These are phyloP conservation scores for Genyomyrus donnyi DNA, from an alignment of 2,113 vertebrate genomes.

Conservation along the genomic window DNA sequence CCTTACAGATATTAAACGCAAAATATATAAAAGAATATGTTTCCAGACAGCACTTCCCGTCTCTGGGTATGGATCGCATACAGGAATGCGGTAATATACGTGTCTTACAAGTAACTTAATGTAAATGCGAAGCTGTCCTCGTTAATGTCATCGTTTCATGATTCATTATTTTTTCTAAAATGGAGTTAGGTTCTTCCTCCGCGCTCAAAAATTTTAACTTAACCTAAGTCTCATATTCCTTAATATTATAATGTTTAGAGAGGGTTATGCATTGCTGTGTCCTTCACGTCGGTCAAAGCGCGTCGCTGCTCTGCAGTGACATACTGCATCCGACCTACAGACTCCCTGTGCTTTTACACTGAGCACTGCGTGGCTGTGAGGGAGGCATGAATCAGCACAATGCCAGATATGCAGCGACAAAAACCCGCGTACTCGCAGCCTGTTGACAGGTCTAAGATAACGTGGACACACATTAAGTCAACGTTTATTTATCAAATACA, in stretches of 20 bases:
- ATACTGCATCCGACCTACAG: neutral
- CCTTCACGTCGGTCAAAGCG: neutral
- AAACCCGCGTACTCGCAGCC: neutral
- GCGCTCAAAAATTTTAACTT: neutral
- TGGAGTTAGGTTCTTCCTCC: neutral
- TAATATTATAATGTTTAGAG: neutral
- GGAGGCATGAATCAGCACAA: neutral
- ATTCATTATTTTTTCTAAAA: neutral
- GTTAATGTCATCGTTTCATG: neutral
- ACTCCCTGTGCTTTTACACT: neutral
- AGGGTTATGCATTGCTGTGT: neutral
- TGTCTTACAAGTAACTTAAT: neutral
- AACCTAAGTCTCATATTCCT: neutral
- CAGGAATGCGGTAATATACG: neutral
- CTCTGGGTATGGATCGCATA: neutral
- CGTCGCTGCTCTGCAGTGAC: neutral
- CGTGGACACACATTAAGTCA: neutral
- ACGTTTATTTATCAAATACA: neutral
- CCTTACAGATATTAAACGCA: neutral
- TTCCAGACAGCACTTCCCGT: neutral
- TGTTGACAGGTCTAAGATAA: neutral
- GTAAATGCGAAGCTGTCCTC: neutral
- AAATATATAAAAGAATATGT: neutral
- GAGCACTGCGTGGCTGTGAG: neutral
- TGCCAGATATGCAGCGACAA: neutral